Percentiles rank a stretch among this genome's conserved stretches.
Evolutionary conservation across 2,888 invertebrate genomes (phyloP).

Genomic region (Ochropacha duplaris): DNA sequence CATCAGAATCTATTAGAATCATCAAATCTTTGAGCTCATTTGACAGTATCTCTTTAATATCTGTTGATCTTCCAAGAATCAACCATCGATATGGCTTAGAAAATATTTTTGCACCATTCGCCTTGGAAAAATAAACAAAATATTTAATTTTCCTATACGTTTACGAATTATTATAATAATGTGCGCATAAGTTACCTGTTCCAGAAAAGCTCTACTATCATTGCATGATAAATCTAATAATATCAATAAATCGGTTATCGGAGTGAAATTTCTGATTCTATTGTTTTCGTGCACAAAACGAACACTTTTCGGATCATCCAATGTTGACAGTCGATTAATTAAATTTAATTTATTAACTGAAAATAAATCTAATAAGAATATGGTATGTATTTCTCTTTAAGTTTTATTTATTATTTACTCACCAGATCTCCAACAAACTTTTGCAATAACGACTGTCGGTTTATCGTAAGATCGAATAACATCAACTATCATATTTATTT

Average conservation of each 20-base stretch:
- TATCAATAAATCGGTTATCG: slow-evolving; percentile 27
- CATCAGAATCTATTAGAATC: slow-evolving; percentile 57
- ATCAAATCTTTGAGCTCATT: slow-evolving; percentile 28
- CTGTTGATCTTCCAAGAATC: slow-evolving; percentile 32
- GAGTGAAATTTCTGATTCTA: slow-evolving; percentile 15
- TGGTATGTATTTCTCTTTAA: too few relatives aligned
- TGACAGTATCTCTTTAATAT: slow-evolving; percentile 16
- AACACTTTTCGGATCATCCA: slow-evolving; percentile 26
- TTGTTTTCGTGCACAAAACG: slow-evolving; percentile 28
- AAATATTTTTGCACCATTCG: slow-evolving; percentile 38
- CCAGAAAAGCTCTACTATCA: slow-evolving; percentile 25
- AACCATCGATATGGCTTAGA: slow-evolving; percentile 56
- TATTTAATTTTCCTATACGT: not conserved
- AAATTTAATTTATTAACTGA: slow-evolving; percentile 34
- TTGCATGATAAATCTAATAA: slow-evolving; percentile 38
- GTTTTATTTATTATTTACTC: too few relatives aligned
- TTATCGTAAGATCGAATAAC: slow-evolving; percentile 45
- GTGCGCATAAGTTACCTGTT: slow-evolving; percentile 31
- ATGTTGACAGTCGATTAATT: slow-evolving; percentile 23
- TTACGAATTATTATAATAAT: slow-evolving; percentile 3
- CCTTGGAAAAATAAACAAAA: slow-evolving; percentile 33
- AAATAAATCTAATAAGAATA: slow-evolving; percentile 3
- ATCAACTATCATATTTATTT: slow-evolving; percentile 48
- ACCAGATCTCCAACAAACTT: slow-evolving; percentile 53
- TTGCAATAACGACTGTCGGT: slow-evolving; percentile 46